Evolutionary conservation across 2,797 vertebrate genomes (phyloP).

Genomic region (Gallinago nigripennis): DNA sequence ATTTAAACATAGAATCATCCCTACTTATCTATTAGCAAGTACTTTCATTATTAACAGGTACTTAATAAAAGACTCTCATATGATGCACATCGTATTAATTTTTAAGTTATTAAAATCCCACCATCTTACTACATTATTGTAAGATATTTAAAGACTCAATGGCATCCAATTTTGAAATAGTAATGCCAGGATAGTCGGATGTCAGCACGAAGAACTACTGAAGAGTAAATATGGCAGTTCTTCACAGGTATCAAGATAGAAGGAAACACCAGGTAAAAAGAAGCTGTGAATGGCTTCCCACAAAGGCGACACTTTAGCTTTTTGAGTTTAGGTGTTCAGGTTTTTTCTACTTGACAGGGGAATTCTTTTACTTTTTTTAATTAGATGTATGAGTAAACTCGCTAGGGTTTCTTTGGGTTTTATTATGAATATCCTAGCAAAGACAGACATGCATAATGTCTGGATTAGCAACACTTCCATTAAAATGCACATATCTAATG

Average conservation of each 20-base stretch:
- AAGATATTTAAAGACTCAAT: background rate
- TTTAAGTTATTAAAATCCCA: background rate
- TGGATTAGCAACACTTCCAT: background rate
- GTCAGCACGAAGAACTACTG: background rate
- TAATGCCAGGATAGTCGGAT: background rate
- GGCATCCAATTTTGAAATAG: background rate
- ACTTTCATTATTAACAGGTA: background rate
- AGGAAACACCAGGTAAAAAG: background rate
- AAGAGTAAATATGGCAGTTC: background rate
- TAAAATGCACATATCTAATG: background rate
- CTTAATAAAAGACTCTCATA: background rate
- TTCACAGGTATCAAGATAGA: background rate
- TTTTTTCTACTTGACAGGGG: background rate
- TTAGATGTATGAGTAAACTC: background rate
- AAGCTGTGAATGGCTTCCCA: background rate
- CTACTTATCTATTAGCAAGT: background rate
- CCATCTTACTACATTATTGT: background rate
- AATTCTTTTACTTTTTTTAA: background rate
- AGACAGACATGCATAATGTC: background rate
- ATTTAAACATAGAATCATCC: background rate
- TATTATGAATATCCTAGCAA: background rate
- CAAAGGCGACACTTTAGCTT: background rate
- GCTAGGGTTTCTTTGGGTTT: background rate
- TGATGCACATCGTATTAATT: rapidly evolving
- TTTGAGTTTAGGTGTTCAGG: background rate